Conservation (phyloP, 2,888 invertebrate species). For the Cantharis flavilabris region DNA sequence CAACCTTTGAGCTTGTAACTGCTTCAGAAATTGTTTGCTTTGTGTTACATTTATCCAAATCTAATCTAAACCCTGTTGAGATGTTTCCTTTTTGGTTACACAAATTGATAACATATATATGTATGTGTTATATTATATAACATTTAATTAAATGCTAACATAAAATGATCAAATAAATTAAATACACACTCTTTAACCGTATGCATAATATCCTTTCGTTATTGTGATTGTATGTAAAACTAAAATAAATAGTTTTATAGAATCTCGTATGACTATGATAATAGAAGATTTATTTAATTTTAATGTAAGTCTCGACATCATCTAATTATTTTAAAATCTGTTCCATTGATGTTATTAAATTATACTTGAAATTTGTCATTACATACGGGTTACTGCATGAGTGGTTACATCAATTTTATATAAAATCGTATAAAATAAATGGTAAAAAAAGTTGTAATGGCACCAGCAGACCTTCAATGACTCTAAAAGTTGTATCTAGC, state of each 20-base stretch:
- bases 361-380: not conserved
- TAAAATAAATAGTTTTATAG: not conserved
- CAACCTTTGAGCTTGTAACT: not conserved
- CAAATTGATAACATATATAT: not conserved
- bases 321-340: not conserved
- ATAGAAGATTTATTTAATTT: not conserved
- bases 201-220: not conserved
- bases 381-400: not conserved
- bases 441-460: constrained; percentile 6
- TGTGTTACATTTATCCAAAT: not conserved
- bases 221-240: not conserved
- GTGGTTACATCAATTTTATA: constrained; percentile 1
- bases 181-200: not conserved
- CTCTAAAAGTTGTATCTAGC: constrained; percentile 5
- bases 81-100: not conserved
- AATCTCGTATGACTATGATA: too few relatives aligned
- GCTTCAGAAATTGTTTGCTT: not conserved
- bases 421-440: constrained; percentile 6
- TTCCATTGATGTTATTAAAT: not conserved
- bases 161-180: not conserved
- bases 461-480: constrained; percentile 8
- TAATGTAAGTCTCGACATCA: not conserved
- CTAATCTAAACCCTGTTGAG: not conserved
- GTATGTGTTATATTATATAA: not conserved
- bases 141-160: not conserved